A percentile compares a stretch with the other conserved stretches of the same genome.
Conservation (phyloP, 2,113 vertebrate species). For the Electrona antarctica region DNA sequence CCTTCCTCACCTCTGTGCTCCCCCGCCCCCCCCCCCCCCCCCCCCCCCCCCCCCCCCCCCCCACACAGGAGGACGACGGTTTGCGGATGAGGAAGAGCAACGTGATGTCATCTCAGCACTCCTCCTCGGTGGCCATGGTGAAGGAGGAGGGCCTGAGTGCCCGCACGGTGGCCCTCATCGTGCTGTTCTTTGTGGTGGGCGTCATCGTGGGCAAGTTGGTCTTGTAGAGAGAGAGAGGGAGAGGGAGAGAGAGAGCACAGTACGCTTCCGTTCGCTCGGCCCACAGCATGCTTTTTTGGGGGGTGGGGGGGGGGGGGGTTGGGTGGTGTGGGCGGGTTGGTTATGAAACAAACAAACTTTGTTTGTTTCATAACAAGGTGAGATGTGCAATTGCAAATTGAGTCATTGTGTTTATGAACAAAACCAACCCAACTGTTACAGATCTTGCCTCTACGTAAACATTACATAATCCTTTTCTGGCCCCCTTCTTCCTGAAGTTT, state of each 20-base stretch:
- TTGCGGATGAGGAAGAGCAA: conserved; percentile 91
- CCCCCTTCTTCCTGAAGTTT: conserved; percentile 65
- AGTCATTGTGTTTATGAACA: conserved; percentile 79
- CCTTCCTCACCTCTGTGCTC: not conserved
- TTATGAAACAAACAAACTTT: conserved; percentile 10
- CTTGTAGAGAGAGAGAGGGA: conserved; percentile 82
- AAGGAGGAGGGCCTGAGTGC: conserved; percentile 90
- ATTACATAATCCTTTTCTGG: conserved; percentile 69
- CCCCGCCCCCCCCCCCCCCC: conserved; percentile 2
- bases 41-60: conserved; percentile 5
- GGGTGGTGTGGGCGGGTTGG: conserved; percentile 30
- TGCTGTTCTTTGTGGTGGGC: conserved; percentile 94
- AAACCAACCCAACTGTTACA: conserved; percentile 82
- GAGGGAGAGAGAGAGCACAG: conserved; percentile 49
- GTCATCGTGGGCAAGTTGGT: conserved; percentile 95
- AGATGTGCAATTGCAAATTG: conserved; percentile 57
- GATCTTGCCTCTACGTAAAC: conserved; percentile 90
- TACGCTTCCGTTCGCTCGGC: conserved; percentile 19
- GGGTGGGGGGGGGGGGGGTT: conserved; percentile 26
- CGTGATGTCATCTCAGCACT: conserved; percentile 83
- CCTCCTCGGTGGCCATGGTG: conserved; percentile 70
- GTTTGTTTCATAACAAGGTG: conserved; percentile 81
- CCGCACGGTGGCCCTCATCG: conserved; percentile 87
- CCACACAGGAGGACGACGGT: conserved; percentile 89
- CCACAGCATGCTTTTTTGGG: conserved; percentile 79